Percentiles rank a stretch among this genome's conserved stretches.
Evolutionary conservation across 2,113 vertebrate species (phyloP).

Genomic region (Romanogobio albipinnatus): DNA sequence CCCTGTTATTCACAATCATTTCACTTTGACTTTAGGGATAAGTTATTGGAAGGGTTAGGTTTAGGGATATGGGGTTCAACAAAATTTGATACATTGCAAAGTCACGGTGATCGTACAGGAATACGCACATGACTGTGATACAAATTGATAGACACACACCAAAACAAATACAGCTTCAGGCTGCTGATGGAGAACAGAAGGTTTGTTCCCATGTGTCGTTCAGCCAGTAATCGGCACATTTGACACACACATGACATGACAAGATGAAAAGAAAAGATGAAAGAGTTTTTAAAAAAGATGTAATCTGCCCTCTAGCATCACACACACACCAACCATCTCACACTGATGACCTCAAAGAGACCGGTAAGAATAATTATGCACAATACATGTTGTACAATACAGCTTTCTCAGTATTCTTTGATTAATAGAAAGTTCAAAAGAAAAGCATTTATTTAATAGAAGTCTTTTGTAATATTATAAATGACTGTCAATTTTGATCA

Average conservation of each 20-base stretch:
- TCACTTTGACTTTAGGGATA: too few species aligned
- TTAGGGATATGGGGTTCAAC: too few species aligned
- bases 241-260: slow-evolving; percentile 71
- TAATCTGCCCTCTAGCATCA: slow-evolving; percentile 67
- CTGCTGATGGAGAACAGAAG: slow-evolving; percentile 46
- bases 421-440: not conserved
- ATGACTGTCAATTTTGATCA: too few species aligned
- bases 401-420: too few species aligned
- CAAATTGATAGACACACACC: not conserved
- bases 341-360: not conserved
- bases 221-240: slow-evolving; percentile 72
- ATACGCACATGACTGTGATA: not conserved
- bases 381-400: not conserved
- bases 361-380: not conserved
- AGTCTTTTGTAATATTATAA: too few species aligned
- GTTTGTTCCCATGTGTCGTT: slow-evolving; percentile 52
- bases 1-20: too few species aligned
- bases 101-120: too few species aligned
- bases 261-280: slow-evolving; percentile 64
- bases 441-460: not conserved
- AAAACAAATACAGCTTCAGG: not conserved
- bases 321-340: not conserved
- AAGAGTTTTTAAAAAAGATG: slow-evolving; percentile 65
- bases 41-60: too few species aligned
- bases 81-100: too few species aligned